Evolutionary conservation across 2,888 invertebrate genomes (phyloP), one percentile per base, ranked within the genome.

Genomic region (Drosophila maculinotata): DNA sequence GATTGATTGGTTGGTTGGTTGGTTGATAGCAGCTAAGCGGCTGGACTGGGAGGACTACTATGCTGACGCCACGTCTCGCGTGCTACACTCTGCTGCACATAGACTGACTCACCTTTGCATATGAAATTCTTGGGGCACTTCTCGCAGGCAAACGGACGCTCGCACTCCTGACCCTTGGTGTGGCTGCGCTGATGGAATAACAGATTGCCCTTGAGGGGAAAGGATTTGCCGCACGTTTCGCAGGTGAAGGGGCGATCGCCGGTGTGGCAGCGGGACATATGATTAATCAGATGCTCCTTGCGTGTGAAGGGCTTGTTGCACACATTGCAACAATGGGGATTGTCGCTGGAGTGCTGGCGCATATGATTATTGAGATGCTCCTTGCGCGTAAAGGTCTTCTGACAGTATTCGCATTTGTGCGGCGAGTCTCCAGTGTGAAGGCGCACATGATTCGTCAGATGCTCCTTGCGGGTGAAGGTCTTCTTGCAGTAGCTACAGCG

Each of bases 171-270:
- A 28, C 94, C 93, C 90, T 96, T 96, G 86, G 95, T 95, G 92
- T 97, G 97, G 72, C 97, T 96, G 62, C 97, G 94, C 92, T 96
- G 96, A 90, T 97, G 97, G 93, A 97, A 97, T 72, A 97, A 93
- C 42, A 97, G 92, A 89, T 97, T 96, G 58, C 95, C 96, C 92
- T 96, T 96, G 45, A 96, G 92, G 0, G 96, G 96, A 92, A 97
- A 97, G 47, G 96, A 95, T 90, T 96, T 97, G 87, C 97, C 97
- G 90, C 97, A 97, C 87, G 96, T 96, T 66, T 94, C 95, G 89
- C 97, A 97, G 54, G 95, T 95, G 90, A 95, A 96, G 6, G 97
- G 97, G 42, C 96, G 93, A 90, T 97, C 96, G 44, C 96, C 95
- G 76, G 94, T 94, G 92, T 97, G 94, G 56, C 91, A 91, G 23